Evolutionary conservation across 2,888 invertebrate genomes (phyloP).

Genomic region (Nesidiocoris tenuis): DNA sequence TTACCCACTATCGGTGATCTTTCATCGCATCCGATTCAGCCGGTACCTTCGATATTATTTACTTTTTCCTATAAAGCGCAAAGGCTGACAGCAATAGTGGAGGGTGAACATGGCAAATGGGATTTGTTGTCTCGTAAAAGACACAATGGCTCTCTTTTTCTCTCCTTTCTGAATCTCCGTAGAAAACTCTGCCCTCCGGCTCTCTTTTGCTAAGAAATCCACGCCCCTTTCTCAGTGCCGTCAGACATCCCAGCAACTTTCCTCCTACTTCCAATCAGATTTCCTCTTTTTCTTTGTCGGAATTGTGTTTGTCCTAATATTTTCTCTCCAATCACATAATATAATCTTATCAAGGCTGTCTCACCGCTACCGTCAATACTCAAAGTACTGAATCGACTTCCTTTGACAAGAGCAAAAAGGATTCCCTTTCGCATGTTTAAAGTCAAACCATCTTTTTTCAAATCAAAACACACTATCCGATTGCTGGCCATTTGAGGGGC

Average conservation of each 20-base stretch:
- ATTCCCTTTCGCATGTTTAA: too few species aligned
- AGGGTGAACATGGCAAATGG: background rate
- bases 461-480: too few species aligned
- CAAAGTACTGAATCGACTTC: background rate
- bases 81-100: background rate
- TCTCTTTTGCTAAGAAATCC: background rate
- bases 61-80: background rate
- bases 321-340: conserved; percentile 18
- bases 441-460: too few species aligned
- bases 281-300: background rate
- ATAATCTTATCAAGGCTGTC: conserved; percentile 5
- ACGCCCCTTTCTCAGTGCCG: background rate
- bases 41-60: background rate
- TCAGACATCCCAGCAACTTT: background rate
- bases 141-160: background rate
- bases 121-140: background rate
- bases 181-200: background rate
- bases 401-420: too few species aligned
- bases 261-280: conserved; percentile 6
- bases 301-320: conserved; percentile 21
- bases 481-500: too few species aligned
- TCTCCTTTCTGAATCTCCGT: background rate
- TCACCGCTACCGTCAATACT: conserved; percentile 6
- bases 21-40: background rate
- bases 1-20: background rate